Base-by-base conservation (phyloP, 2,888 invertebrate genomes). In the Ectemnius cavifrons region DNA sequence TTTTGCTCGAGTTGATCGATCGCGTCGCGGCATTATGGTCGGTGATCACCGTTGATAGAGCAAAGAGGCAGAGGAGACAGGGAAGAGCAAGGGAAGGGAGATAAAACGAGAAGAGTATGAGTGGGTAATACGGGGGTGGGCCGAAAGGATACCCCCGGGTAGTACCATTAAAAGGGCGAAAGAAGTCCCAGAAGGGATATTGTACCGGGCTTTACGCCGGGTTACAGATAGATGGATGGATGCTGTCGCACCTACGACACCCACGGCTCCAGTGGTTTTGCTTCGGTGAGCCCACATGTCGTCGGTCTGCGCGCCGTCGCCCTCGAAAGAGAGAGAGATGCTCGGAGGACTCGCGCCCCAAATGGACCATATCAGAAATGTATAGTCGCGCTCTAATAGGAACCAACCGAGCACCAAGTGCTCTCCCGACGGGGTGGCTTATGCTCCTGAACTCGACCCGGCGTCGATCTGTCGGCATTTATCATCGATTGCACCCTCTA, bases 211-310 rank as follows among this genome's bases (percentile, higher is more conserved):
- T 84, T 84, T 80, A 75, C 78, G 74, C 79, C 78, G 79, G 80
- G 75, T 67, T 78, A 77, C 75, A 75, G 82, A 80, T 83, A 85
- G 86, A 88, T 86, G 84, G 87, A 87, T 87, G 87, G 86, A 86
- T 81, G 80, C 78, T 84, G 84, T 84, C 82, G 84, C 85, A 84
- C 83, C 84, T 85, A 84, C 78, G 78, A 80, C 84, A 80, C 79
- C 84, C 85, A 79, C 82, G 80, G 81, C 79, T 79, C 76, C 80
- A 81, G 85, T 83, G 89, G 90, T 90, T 87, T 88, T 89, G 90
- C 89, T 88, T 86, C 85, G 90, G 78, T 90, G 89, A 87, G 82
- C 89, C 89, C 91, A 90, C 89, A 91, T 91, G 91, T 91, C 89
- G 88, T 80, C 73, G 77, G 71, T 63, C 37, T 37, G 37, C 11